phyloP scores from a whole-genome alignment of 2,888 invertebrate genomes.

The Conops quadrifasciatus region DNA sequence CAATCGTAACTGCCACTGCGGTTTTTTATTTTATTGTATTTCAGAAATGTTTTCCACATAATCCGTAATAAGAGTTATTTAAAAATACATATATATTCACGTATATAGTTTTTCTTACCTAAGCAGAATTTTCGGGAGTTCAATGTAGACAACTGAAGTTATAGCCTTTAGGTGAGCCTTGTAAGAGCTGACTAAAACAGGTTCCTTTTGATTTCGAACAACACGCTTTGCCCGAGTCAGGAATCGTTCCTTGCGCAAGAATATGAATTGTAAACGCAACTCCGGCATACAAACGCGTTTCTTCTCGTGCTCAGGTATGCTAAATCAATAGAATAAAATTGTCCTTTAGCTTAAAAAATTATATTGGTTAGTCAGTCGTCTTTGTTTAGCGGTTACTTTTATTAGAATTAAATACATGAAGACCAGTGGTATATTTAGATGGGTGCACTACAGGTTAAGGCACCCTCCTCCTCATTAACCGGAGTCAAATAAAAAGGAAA shows the following conservation, averaged over 20 bases:
- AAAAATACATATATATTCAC: background rate
- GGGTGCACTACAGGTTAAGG: no score
- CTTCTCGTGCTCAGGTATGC: conserved; percentile 60
- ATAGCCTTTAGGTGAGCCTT: conserved; percentile 77
- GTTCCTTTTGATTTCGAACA: conserved; percentile 70
- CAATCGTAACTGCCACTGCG: conserved; percentile 74
- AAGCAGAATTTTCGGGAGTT: conserved; percentile 73
- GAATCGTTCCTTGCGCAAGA: conserved; percentile 74
- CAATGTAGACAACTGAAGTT: conserved; percentile 73
- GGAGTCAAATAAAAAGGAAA: no score
- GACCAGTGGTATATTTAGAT: no score
- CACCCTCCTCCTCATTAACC: no score
- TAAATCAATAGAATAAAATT: conserved; percentile 38
- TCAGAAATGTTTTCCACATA: no score
- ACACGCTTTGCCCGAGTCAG: conserved; percentile 75
- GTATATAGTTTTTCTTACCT: conserved; percentile 67
- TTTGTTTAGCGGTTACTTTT: no score
- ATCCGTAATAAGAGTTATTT: background rate
- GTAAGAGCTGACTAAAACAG: conserved; percentile 75
- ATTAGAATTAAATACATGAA: no score
- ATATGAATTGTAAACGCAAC: conserved; percentile 76
- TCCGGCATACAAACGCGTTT: conserved; percentile 71
- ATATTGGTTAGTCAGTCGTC: no score
- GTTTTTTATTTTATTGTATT: background rate
- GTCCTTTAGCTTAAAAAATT: background rate